Evolutionary conservation across 1,140 invertebrate genomes (phyloP).

Genomic region (Cydia fagiglandana): DNA sequence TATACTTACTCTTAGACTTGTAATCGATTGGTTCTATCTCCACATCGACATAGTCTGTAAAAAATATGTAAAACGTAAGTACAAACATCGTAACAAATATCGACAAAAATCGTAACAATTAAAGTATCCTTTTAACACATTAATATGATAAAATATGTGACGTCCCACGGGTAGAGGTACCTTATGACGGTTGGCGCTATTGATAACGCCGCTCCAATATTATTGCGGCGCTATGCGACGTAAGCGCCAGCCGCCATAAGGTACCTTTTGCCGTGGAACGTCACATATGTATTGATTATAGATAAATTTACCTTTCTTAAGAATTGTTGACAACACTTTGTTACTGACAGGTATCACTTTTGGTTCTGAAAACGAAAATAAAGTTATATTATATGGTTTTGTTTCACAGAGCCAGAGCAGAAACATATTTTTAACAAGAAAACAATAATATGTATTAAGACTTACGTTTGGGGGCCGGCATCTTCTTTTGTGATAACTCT

Average conservation of each 20-base stretch:
- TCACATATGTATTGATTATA: too few relatives aligned
- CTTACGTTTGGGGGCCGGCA: constrained; percentile 13
- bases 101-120: too few relatives aligned
- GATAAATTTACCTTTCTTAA: constrained; percentile 8
- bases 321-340: neutral
- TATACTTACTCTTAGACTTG: too few relatives aligned
- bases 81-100: too few relatives aligned
- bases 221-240: too few relatives aligned
- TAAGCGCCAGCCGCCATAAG: too few relatives aligned
- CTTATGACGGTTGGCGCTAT: too few relatives aligned
- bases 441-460: neutral
- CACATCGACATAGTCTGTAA: neutral
- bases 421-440: neutral
- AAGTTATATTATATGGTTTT: neutral
- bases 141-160: too few relatives aligned
- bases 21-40: neutral
- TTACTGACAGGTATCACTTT: constrained; percentile 19
- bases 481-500: constrained; percentile 21
- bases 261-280: too few relatives aligned
- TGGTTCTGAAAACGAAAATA: neutral
- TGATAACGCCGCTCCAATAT: too few relatives aligned
- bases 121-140: too few relatives aligned
- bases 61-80: neutral
- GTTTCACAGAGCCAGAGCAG: neutral
- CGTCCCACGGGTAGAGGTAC: too few relatives aligned